Percentiles rank a stretch among this genome's conserved stretches.
Evolutionary conservation across 2,797 vertebrate genomes (phyloP).

Genomic region (Sylvilagus floridanus): DNA sequence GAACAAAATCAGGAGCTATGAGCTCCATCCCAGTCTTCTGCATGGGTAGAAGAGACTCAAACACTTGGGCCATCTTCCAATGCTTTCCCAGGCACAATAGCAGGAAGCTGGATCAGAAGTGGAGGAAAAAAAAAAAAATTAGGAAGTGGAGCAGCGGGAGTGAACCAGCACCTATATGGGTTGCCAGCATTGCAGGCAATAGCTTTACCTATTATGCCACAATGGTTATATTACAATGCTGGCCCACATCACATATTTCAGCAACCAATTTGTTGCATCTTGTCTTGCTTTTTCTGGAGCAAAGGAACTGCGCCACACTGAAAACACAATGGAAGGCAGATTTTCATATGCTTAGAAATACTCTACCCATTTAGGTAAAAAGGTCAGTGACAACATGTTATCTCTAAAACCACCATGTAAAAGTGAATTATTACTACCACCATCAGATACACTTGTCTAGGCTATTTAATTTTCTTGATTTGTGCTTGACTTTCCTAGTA

Average conservation of each 20-base stretch:
- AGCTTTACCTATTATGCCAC: too few relatives aligned
- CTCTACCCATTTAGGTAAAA: constrained; percentile 22
- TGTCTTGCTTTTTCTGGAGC: constrained; percentile 9
- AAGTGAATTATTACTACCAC: constrained; percentile 2
- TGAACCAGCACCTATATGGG: too few relatives aligned
- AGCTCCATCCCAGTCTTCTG: too few relatives aligned
- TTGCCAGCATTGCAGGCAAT: too few relatives aligned
- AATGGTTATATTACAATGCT: too few relatives aligned
- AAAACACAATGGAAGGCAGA: not conserved
- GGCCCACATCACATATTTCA: not conserved
- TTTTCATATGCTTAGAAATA: constrained; percentile 15
- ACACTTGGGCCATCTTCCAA: too few relatives aligned
- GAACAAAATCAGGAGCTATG: too few relatives aligned
- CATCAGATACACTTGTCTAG: not conserved
- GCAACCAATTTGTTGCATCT: not conserved
- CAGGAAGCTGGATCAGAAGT: too few relatives aligned
- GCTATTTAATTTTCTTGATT: not conserved
- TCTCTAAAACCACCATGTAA: not conserved
- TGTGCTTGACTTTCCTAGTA: not conserved
- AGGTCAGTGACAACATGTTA: not conserved
- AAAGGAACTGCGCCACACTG: not conserved
- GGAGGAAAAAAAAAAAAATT: too few relatives aligned
- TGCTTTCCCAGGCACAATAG: too few relatives aligned
- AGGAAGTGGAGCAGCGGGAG: too few relatives aligned
- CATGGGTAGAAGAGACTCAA: too few relatives aligned